Evolutionary conservation across 2,888 invertebrate genomes (phyloP), one percentile per base, ranked within the genome.

Genomic region (Zele albiditarsus): DNA sequence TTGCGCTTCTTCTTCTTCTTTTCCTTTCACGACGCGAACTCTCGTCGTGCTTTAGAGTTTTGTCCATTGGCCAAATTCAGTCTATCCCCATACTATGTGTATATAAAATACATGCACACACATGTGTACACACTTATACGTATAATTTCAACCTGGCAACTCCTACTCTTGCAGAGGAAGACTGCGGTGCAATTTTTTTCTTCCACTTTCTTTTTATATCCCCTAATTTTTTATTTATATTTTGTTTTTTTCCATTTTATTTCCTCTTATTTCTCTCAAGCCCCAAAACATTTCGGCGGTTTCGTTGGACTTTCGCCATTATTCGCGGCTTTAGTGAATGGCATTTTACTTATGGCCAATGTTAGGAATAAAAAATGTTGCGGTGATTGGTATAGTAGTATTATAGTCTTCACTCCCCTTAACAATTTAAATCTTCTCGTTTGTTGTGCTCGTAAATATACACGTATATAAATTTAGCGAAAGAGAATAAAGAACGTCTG

Each of bases 21-120:
- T 72, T 72, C 53, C 62, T 20, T 53, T 20, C 20, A 53, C 53
- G 53, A 53, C 53, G 53, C 53, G 8, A 53, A 53, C 25, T 71
- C 70, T 53, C 53, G 65, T 25, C 38, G 38, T 33, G 31, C 23
- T 23, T 58, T 66, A 53, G 57, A 53, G 57, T 57, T 57, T 66
- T 73, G 73, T 73, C 73, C 49, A 58, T 67, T 38, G 58, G 49
- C 73, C 65, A 65, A 65, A 65, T 20, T n/a, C 53, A 65, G 33
- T 65, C 38, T 38, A 65, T 65, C 38, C 65, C 6, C 20, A 20
- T 53, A 20, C 46, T 53, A 20, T 53, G 8, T 53, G 53, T 20
- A 20, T 53, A 20, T 53, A 20, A 38, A 14, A 38, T 20, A 38
- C 27, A 60, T 12, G 27, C 14, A 12, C 57, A 12, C 20, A 12